Base-by-base conservation (phyloP, 2,113 vertebrate species). In the Talpa occidentalis region DNA sequence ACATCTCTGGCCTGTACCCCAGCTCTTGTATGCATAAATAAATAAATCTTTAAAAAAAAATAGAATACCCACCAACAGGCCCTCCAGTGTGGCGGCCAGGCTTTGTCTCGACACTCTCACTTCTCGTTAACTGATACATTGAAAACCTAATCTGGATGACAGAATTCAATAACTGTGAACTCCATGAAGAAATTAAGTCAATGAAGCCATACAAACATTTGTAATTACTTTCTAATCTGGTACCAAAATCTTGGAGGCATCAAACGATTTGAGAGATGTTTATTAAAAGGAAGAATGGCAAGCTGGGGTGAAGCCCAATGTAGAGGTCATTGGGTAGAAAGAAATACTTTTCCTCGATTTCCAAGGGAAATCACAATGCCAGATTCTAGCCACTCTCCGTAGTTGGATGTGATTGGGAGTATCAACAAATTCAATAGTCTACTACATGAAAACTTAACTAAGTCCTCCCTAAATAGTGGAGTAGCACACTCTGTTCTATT, bases 171-270 rank as follows among this genome's bases (percentile, higher is more conserved):
- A 93, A n/a, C 4, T 22, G 64, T 28, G 40, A 76, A 74, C 32
- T 93, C 37, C 10, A 37, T 6, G 19, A 49, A 82, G n/a, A 76
- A 82, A 91, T 56, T 79, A 91, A 79, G 64, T 49, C 84, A 95
- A 77, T 76, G 49, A 91, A 90, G 28, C 30, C 44, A 60, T 81
- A 56, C 5, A 40, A 91, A 30, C 35, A 44, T 87, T 82, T 67
- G 0, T 52, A 67, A 64, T 82, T 77, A 72, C 16, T 10, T 87
- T 69, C 59, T 95, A 89, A 86, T 67, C 24, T 86, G 21, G 42
- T n/a, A 56, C 44, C 8, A 28, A 79, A 40, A 76, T 54, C 22
- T 66, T 59, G 21, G 22, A 80, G 32, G 10, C 0, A 74, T 81
- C 30, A 84, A 93, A 79, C 78, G 60, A 94, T 32, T 73, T 56